Base-by-base conservation (phyloP, 2,797 vertebrate species). In the Anguilla obscura region DNA sequence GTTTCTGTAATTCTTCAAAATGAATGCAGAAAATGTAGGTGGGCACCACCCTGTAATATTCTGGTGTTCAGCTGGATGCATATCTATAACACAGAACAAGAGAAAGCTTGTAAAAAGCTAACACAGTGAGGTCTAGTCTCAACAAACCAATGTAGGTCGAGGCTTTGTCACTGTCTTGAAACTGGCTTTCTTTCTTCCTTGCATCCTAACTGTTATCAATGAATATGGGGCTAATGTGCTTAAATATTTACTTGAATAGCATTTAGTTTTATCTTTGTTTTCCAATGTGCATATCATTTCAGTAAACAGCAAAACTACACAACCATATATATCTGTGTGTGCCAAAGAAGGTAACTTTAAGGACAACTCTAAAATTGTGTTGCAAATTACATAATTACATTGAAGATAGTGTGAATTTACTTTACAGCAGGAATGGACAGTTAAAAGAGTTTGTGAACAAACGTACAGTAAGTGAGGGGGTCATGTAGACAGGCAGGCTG, bases 81-180 rank as follows among this genome's bases (percentile, higher is more conserved):
- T 45, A 74, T 89, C 92, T 89, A 93, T 85, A 60, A 66, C 60
- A 54, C 90, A 93, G 89, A 92, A 90, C 89, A 89, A 90, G 90
- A 87, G 79, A 88, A 87, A 93, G 90, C 91, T 92, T 91, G 88
- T 94, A 91, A 94, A 94, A 69, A 90, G 90, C 94, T 94, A 94
- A 93, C 85, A 90, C 86, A 86, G 85, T 89, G 90, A 92, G 87
- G 91, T 93, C 89, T 90, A 27, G 30, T 33, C 84, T 84, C 76
- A 89, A 88, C 91, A 93, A 93, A 92, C 88, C 88, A 54, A 82
- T 86, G 92, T 90, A 89, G 91, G 89, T 93, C 92, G 93, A 87
- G 90, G 86, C 33, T n/a, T 86, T 90, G 91, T 86, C 84, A 71
- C 33, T 58, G 52, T 27, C 84, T 52, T 80, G 9, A 84, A 27